Percentiles rank a stretch among this genome's conserved stretches.
These are phyloP conservation scores for Ceuthmochares aereus DNA, from an alignment of 2,113 vertebrate species.

Conservation along the genomic window DNA sequence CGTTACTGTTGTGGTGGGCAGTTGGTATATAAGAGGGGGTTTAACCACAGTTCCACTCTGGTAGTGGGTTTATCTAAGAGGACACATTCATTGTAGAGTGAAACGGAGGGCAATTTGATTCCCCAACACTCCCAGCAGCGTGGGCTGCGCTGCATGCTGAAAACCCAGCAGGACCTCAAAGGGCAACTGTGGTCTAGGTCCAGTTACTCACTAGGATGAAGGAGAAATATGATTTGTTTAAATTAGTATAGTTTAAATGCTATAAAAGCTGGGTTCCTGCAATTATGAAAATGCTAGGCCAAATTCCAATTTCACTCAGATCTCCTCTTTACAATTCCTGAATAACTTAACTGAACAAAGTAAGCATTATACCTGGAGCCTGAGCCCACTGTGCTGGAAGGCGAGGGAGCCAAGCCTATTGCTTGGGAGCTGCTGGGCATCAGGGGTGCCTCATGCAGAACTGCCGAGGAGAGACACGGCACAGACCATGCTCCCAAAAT, in stretches of 20 bases:
- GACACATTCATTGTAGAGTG: not conserved
- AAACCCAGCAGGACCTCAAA: conserved; percentile 14
- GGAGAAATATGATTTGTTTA: conserved; percentile 13
- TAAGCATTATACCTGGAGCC: conserved; percentile 9
- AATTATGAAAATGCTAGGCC: conserved; percentile 48
- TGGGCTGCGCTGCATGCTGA: accelerated
- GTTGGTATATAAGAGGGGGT: not conserved
- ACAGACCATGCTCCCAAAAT: not conserved
- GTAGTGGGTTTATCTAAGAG: not conserved
- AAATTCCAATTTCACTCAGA: not conserved
- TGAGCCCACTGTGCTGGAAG: not conserved
- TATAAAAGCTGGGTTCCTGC: conserved; percentile 31
- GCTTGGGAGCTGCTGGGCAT: not conserved
- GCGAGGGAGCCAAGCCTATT: not conserved
- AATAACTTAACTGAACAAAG: conserved; percentile 41
- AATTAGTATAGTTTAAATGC: conserved; percentile 27
- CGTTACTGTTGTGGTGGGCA: not conserved
- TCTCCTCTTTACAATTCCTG: not conserved
- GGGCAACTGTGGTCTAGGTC: not conserved
- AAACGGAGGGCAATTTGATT: not conserved
- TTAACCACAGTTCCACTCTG: not conserved
- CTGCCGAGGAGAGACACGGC: accelerated
- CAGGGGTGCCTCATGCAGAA: not conserved
- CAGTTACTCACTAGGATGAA: not conserved
- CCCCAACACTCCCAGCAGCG: not conserved